Conservation (phyloP, 2,888 invertebrate species). For the Cremastobaeus sp. region DNA sequence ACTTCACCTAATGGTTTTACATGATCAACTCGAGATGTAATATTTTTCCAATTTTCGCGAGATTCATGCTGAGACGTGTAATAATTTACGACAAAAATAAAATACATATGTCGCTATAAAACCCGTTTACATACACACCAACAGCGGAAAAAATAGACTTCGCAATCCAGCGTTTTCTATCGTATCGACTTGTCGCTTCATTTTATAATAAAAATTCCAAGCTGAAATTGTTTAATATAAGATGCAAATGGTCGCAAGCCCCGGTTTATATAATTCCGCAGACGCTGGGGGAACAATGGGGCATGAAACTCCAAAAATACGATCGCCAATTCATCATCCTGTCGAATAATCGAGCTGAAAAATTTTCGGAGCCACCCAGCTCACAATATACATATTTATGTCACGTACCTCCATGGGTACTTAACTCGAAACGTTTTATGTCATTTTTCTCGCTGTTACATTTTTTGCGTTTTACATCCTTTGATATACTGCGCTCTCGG, state of each 20-base stretch:
- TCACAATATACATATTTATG: constrained; percentile 35
- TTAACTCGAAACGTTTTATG: constrained; percentile 42
- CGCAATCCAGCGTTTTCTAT: no score
- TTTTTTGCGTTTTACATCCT: not conserved
- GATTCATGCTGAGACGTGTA: constrained; percentile 37
- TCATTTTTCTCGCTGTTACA: constrained; percentile 23
- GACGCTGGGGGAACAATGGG: constrained; percentile 31
- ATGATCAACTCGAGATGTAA: constrained; percentile 41
- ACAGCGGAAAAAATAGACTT: no score
- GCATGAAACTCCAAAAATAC: constrained; percentile 33
- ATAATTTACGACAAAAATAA: no score
- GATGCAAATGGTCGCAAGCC: constrained; percentile 28
- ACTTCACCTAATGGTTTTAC: constrained; percentile 55
- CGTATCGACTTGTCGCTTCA: no score
- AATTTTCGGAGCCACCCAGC: constrained; percentile 26
- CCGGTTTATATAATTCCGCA: constrained; percentile 33
- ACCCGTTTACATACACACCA: no score
- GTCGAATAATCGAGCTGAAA: constrained; percentile 45
- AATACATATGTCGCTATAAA: no score
- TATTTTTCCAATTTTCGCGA: constrained; percentile 54
- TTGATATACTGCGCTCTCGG: not conserved
- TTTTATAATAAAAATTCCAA: not conserved
- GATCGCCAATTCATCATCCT: constrained; percentile 45
- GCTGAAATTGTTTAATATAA: constrained; percentile 16
- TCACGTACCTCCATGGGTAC: constrained; percentile 35